Percentiles rank a stretch among this genome's conserved stretches.
These are phyloP conservation scores for Rattus norvegicus DNA, from an alignment of 2,113 vertebrate genomes.

Conservation along the genomic window DNA sequence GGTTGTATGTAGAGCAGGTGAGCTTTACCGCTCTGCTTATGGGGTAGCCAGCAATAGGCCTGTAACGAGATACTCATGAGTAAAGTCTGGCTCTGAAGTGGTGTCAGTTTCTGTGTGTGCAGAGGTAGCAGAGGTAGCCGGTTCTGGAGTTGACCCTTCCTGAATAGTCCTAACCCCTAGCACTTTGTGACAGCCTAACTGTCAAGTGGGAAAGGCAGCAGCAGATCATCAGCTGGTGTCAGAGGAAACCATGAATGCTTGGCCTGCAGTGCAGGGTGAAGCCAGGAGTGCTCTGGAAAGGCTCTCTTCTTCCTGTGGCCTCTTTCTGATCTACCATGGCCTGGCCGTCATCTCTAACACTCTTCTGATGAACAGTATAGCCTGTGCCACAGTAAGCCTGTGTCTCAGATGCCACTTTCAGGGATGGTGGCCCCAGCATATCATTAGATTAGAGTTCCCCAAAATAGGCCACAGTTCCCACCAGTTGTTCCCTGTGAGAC, in stretches of 20 bases:
- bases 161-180: too few relatives aligned
- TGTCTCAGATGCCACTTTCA: neutral
- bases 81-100: neutral
- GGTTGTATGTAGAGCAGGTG: neutral
- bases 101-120: neutral
- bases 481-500: neutral
- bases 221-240: accelerated
- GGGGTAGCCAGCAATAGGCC: neutral
- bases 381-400: neutral
- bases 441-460: neutral
- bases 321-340: neutral
- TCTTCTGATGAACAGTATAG: neutral
- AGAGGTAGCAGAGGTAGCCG: neutral
- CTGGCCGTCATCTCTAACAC: neutral
- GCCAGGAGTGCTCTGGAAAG: neutral
- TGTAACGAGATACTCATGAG: neutral
- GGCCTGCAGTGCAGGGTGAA: neutral
- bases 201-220: accelerated
- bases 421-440: neutral
- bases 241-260: accelerated
- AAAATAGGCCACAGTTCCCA: neutral
- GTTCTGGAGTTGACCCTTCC: accelerated
- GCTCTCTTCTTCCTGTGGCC: neutral
- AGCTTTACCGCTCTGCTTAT: accelerated
- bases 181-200: accelerated